These are phyloP conservation scores for Scrobipalpa costella DNA, from an alignment of 2,888 invertebrate genomes.

Conservation along the genomic window DNA sequence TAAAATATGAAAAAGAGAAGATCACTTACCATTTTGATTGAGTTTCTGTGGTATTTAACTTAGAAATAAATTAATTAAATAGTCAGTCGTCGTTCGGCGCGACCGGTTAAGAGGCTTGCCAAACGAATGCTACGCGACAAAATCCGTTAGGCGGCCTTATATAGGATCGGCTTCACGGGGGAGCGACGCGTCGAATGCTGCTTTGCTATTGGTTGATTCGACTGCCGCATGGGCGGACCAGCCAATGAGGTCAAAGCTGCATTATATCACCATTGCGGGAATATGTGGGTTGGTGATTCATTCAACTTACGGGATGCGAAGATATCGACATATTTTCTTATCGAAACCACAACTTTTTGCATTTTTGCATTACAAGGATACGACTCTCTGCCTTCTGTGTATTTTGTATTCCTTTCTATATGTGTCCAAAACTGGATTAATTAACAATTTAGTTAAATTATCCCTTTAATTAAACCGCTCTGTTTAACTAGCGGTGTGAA, in stretches of 20 bases:
- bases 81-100: slow-evolving; percentile 80
- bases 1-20: slow-evolving; percentile 34
- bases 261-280: slow-evolving; percentile 77
- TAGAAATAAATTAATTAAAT: slow-evolving; percentile 72
- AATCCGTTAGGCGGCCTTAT: slow-evolving; percentile 76
- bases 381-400: too few relatives aligned
- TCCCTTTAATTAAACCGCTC: too few relatives aligned
- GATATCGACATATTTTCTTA: slow-evolving; percentile 19
- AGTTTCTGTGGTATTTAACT: slow-evolving; percentile 72
- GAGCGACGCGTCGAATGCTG: slow-evolving; percentile 70
- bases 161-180: slow-evolving; percentile 76
- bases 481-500: too few relatives aligned
- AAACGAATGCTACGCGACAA: slow-evolving; percentile 82
- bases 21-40: slow-evolving; percentile 76
- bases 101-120: slow-evolving; percentile 86
- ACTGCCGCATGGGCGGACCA: slow-evolving; percentile 70
- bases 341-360: slow-evolving; percentile 31
- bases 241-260: slow-evolving; percentile 72
- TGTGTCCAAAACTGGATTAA: too few relatives aligned
- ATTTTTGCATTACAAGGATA: neutral
- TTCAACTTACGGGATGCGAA: slow-evolving; percentile 42
- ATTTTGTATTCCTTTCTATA: too few relatives aligned
- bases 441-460: too few relatives aligned
- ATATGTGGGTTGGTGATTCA: slow-evolving; percentile 67
- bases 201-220: slow-evolving; percentile 70